Base-by-base conservation (phyloP, 2,888 invertebrate species). In the Amphipyra berbera region DNA sequence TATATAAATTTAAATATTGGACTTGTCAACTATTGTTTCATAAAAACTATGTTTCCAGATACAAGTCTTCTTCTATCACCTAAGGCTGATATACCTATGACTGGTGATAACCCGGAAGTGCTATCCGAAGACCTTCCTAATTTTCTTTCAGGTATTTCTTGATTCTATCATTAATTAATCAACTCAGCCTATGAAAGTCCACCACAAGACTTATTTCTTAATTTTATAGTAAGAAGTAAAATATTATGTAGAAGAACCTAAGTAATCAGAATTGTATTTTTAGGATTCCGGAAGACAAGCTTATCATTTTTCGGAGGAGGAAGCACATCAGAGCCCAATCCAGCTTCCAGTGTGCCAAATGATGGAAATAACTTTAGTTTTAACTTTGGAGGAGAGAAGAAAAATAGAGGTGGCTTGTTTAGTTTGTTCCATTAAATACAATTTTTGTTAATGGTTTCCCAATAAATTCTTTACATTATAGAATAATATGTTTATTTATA, bases 41-140 rank as follows among this genome's bases (percentile, higher is more conserved):
- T 27, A 9, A 35, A 15, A 27, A 35, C 8, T 21, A 33, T 38
- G 42, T 59, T 84, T 86, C 47, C 76, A 94, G 94, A 94, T 84
- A 85, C 92, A 46, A 93, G 87, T 72, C 79, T 94, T 14, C 85
- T 94, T 52, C 75, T 93, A 46, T 94, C 94, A 41, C 94, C 94
- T 40, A 94, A 93, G 80, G 91, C 89, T 59, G 90, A 93, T 68
- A 49, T 86, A 48, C 77, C 84, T 42, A 71, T 85, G 56, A 78
- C 82, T 72, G 73, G 59, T 45, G 84, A 86, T 37, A 85, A 86
- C 62, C 40, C 49, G 59, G 85, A 88, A 69, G 78, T 81, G 1
- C 60, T 72, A 46, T 90, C 91, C 21, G 91, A 91, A 80, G 92
- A 91, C 59, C 85, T 87, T 12, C 91, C 93, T 0, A 91, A 89